Base-by-base conservation (phyloP, 2,113 vertebrate genomes). In the Conger conger region DNA sequence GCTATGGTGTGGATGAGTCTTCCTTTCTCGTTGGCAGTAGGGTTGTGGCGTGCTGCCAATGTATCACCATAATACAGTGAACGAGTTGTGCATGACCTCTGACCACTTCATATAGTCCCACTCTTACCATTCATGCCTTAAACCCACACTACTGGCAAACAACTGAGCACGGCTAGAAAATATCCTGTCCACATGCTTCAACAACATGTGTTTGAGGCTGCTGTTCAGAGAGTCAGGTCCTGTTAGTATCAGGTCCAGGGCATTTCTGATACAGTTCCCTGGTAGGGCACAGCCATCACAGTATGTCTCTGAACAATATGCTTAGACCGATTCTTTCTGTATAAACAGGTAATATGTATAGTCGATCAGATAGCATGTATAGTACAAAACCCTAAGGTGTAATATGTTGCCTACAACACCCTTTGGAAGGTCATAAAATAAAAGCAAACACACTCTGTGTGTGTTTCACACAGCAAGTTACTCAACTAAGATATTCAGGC, bases 1-100 rank as follows among this genome's bases (percentile, higher is more conserved):
- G 3, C 57, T 92, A 94, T 88, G 93, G 86, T 85, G 88, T 92
- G 92, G 95, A 95, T 95, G 94, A 95, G 96, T 96, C 95, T 96
- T 97, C 96, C 93, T 96, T 96, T 95, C 93, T 94, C 88, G 88
- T 37, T 0, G 91, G 94, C 90, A 94, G 88, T 90, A 94, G 88
- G 90, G 80, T 87, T 88, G 85, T 86, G 79, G 85, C 45, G 38
- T 30, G 60, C 91, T 92, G 92, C 91, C 89, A 92, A 93, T 89
- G 90, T 88, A 9, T 79, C 90, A 37, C 82, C 37, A 7, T 36
- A 73, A 54, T 36, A 6, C 4, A 82, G 57, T 87, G 91, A 89
- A 94, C 95, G 93, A 91, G 88, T 88, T 90, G 89, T 92, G 45
- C 17, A 33, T 57, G 88, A 80, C 91, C 90, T 90, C 93, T 92